Evolutionary conservation across 2,113 vertebrate species (phyloP).

Genomic region (Prunella himalayana): DNA sequence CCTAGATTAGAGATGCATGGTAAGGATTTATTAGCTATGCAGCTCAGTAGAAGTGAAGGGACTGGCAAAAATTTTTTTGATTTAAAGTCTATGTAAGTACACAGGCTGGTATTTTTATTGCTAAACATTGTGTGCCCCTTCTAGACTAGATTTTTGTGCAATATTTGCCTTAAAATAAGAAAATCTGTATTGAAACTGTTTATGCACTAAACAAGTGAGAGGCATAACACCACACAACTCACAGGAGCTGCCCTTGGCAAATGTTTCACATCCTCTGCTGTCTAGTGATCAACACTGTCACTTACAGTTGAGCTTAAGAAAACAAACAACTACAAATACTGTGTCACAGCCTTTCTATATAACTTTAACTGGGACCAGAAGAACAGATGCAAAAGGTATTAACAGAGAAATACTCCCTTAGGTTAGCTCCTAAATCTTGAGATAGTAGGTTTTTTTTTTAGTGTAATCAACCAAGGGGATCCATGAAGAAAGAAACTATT

Average conservation of each 20-base stretch:
- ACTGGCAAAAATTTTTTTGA: neutral
- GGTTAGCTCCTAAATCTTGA: neutral
- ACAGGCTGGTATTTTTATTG: neutral
- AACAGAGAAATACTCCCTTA: neutral
- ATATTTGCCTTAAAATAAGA: neutral
- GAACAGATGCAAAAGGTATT: neutral
- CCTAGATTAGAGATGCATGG: neutral
- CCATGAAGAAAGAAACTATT: neutral
- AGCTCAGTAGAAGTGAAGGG: neutral
- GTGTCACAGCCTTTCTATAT: neutral
- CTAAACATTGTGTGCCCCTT: neutral
- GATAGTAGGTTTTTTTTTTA: neutral
- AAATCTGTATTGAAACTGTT: neutral
- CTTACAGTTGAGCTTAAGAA: neutral
- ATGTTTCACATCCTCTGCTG: neutral
- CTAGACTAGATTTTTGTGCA: neutral
- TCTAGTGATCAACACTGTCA: neutral
- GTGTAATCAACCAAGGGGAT: accelerated
- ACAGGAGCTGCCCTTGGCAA: neutral
- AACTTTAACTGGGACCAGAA: neutral
- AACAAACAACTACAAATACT: neutral
- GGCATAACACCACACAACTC: accelerated
- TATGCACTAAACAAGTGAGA: neutral
- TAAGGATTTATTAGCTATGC: neutral
- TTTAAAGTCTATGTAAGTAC: neutral